A percentile compares a stretch with the other conserved stretches of the same genome.
Conservation (phyloP, 35 echinoderm and acorn worm genomes). For the Apostichopus californicus region DNA sequence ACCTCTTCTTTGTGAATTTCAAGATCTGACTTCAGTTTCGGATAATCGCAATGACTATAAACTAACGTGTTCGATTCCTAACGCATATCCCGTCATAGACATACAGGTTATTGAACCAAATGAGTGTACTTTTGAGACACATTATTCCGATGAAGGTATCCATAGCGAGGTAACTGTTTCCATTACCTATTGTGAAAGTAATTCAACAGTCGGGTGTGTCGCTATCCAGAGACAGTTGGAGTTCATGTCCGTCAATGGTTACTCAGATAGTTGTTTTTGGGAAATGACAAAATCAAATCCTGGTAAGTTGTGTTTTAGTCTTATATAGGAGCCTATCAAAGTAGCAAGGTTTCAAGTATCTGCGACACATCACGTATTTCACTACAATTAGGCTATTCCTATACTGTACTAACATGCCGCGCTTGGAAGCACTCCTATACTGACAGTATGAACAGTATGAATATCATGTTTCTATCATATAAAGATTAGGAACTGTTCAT, state of each 20-base stretch:
- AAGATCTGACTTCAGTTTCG: neutral
- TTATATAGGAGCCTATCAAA: too few relatives aligned
- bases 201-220: neutral
- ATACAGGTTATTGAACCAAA: neutral
- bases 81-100: neutral
- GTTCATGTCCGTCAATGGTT: neutral
- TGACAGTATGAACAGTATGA: too few relatives aligned
- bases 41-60: neutral
- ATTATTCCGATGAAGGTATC: neutral
- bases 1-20: neutral
- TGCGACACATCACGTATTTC: too few relatives aligned
- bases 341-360: too few relatives aligned
- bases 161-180: neutral
- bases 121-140: neutral
- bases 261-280: neutral
- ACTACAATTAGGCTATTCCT: too few relatives aligned
- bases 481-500: too few relatives aligned
- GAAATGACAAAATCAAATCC: neutral
- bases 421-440: too few relatives aligned
- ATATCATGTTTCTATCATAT: too few relatives aligned
- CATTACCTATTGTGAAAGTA: neutral
- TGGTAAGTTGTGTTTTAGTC: too few relatives aligned
- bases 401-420: too few relatives aligned
- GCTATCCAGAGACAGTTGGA: neutral
- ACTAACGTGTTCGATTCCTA: neutral